These are phyloP conservation scores for Vulpes vulpes DNA, from an alignment of 2,113 vertebrate species.

Conservation along the genomic window DNA sequence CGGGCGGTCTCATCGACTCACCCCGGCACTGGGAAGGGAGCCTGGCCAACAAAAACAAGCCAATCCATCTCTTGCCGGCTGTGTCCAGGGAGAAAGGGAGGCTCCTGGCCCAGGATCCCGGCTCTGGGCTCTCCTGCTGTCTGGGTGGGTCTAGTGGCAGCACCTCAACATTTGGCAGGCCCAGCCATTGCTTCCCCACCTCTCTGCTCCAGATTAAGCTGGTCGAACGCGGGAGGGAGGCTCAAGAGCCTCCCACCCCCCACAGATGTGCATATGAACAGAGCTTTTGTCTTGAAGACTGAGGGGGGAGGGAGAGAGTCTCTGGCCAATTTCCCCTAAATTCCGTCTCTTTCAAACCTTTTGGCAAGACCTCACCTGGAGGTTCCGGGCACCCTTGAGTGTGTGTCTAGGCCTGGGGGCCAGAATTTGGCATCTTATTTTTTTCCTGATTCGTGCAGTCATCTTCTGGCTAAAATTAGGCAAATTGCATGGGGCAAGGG, in stretches of 20 bases:
- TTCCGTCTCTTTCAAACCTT: constrained; percentile 52
- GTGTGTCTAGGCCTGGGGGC: not conserved
- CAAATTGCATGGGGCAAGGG: not conserved
- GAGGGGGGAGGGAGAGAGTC: constrained; percentile 31
- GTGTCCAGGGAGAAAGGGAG: not conserved
- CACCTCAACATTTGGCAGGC: not conserved
- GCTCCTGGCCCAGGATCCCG: fast-evolving
- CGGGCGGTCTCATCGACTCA: not conserved
- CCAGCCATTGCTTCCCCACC: not conserved
- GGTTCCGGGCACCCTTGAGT: not conserved
- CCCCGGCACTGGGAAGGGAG: not conserved
- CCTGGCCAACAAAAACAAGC: not conserved
- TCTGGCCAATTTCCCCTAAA: not conserved
- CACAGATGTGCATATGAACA: constrained; percentile 70
- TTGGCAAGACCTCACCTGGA: constrained; percentile 23
- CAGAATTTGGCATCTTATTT: not conserved
- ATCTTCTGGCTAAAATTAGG: not conserved
- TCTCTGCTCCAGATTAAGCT: not conserved
- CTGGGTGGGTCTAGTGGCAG: not conserved
- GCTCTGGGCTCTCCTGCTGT: not conserved
- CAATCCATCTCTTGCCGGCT: not conserved
- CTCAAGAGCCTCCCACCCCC: constrained; percentile 19
- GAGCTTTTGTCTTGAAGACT: constrained; percentile 75
- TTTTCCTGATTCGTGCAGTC: not conserved
- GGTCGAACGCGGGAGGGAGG: not conserved